Conservation (phyloP, 2,113 vertebrate species). For the Syngnathoides biaculeatus region DNA sequence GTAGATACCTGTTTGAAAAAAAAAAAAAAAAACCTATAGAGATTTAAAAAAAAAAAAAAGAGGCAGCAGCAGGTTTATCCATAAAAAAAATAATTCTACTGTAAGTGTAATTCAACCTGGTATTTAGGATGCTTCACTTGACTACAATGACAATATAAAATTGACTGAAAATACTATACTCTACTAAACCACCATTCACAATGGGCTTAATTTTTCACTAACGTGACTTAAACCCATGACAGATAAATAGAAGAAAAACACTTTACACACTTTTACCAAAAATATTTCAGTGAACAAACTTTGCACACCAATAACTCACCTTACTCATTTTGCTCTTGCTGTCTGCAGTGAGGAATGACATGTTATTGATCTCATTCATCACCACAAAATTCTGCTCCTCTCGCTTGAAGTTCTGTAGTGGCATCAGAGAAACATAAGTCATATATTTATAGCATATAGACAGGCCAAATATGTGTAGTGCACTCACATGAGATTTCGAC, state of each 20-base stretch:
- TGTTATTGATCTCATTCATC: slow-evolving; percentile 96
- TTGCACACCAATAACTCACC: slow-evolving; percentile 64
- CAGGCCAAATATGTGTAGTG: slow-evolving; percentile 42
- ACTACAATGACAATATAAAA: neutral
- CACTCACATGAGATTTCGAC: slow-evolving; percentile 93
- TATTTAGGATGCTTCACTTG: neutral
- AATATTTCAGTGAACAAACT: neutral
- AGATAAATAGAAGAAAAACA: too few relatives aligned
- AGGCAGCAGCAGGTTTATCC: neutral
- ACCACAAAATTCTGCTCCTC: slow-evolving; percentile 97
- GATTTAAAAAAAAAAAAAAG: too few relatives aligned
- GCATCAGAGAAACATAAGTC: neutral
- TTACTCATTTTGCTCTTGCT: slow-evolving; percentile 98
- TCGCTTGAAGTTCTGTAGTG: slow-evolving; percentile 86
- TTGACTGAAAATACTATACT: neutral
- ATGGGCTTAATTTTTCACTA: neutral
- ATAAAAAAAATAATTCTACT: neutral
- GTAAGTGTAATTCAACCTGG: neutral
- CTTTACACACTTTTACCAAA: too few relatives aligned
- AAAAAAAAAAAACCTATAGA: slow-evolving; percentile 7
- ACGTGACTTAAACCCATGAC: neutral
- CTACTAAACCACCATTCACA: neutral
- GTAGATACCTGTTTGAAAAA: slow-evolving; percentile 24
- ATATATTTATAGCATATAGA: neutral
- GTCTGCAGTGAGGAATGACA: slow-evolving; percentile 94